Evolutionary conservation across 2,113 vertebrate genomes (phyloP), one percentile per base, ranked within the genome.

Genomic region (Anthoscopus minutus): DNA sequence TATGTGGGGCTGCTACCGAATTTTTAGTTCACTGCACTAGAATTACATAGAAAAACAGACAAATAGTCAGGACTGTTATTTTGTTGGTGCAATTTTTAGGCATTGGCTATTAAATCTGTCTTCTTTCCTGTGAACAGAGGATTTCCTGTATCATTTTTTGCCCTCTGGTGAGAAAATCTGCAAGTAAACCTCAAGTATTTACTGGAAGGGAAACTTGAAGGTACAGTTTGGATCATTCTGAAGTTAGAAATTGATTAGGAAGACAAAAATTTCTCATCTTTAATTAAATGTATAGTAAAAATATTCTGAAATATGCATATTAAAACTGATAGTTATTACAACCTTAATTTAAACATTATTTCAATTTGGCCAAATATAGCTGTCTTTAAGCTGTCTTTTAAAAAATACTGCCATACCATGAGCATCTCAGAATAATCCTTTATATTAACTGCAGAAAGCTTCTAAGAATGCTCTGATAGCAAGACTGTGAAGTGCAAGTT

Each of bases 361-460:
- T 87, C 60, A 91, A n/a, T 92, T 86, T 77, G 27, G 30, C 33
- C 58, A 53, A 93, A 94, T 64, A 69, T 19, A 74, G 54, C n/a
- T n/a, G n/a, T n/a, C n/a, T 80, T 94, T 69, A 72, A 87, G 44
- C 42, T 83, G 92, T 87, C 64, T 77, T 90, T 88, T 78, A 67
- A 88, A 90, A 95, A 82, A 66, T 67, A 77, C 54, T 88, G 77
- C 70, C 81, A 84, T 93, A 78, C 79, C 44, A 73, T 28, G 9
- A 93, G 85, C 82, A 67, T 94, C 82, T 92, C 83, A 53, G 89
- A 93, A 94, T 93, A 94, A 95, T 96, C 88, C 77, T 95, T 97
- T 96, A 95, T 97, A 96, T 97, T 98, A 96, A 97, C 96, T 95
- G 96, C 93, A 96, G 97, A 96, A 96, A 94, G 85, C 96, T 97